phyloP scores from a whole-genome alignment of 2,113 vertebrate species.

The Barbus barbus region DNA sequence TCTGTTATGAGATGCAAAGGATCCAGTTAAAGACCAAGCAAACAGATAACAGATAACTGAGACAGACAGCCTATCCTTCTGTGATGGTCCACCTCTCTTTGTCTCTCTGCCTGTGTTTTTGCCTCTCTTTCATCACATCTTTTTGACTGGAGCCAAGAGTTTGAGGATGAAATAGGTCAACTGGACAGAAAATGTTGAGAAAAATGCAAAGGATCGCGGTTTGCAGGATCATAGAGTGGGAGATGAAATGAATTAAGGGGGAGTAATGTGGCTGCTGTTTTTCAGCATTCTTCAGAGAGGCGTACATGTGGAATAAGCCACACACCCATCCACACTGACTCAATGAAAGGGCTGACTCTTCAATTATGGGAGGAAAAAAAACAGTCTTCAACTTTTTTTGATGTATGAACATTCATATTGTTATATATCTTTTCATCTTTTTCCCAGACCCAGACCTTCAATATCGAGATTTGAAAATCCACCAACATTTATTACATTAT shows the following conservation, averaged over 20 bases:
- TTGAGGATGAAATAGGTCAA: background rate
- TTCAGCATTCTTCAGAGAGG: slow-evolving; percentile 7
- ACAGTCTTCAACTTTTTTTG: too few species aligned
- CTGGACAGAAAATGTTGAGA: background rate
- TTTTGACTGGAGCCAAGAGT: background rate
- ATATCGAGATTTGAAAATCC: background rate
- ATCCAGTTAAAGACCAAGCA: background rate
- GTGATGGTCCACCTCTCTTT: background rate
- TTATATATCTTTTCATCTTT: background rate
- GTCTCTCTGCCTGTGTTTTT: background rate
- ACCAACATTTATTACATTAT: background rate
- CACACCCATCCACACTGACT: background rate
- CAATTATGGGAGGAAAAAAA: background rate
- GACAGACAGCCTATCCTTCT: background rate
- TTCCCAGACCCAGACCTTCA: background rate
- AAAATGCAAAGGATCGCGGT: background rate
- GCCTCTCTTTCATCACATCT: background rate
- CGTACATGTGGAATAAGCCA: background rate
- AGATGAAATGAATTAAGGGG: background rate
- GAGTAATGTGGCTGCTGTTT: slow-evolving; percentile 1
- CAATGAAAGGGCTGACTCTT: background rate
- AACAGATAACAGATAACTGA: background rate
- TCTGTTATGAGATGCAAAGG: background rate
- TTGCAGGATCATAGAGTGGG: background rate
- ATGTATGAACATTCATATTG: background rate